Conservation (phyloP, 2,113 vertebrate genomes). For the Meles meles region DNA sequence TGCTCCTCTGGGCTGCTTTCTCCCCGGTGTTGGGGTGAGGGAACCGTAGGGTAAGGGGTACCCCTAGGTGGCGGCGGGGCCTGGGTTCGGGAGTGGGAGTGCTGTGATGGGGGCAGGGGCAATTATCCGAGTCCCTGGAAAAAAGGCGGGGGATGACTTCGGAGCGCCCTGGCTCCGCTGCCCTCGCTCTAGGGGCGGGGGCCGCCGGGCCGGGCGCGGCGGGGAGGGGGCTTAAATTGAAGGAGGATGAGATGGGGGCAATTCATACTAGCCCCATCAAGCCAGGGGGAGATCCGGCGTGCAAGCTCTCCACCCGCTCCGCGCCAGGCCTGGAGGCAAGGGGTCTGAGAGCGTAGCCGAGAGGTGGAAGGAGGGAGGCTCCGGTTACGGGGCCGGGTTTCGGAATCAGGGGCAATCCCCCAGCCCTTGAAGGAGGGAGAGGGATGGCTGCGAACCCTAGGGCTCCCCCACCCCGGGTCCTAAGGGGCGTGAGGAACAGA, state of each 20-base stretch:
- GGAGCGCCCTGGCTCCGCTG: constrained; percentile 69
- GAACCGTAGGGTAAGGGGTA: constrained; percentile 67
- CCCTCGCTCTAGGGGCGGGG: constrained; percentile 69
- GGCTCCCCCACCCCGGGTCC: constrained; percentile 50
- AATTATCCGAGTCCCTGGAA: constrained; percentile 75
- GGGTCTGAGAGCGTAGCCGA: constrained; percentile 65
- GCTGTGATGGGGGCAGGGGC: constrained; percentile 74
- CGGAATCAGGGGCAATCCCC: constrained; percentile 70
- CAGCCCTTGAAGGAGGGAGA: constrained; percentile 59
- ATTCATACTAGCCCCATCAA: constrained; percentile 47
- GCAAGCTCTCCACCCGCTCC: constrained; percentile 59
- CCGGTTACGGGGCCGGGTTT: constrained; percentile 69
- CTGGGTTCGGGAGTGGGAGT: constrained; percentile 75
- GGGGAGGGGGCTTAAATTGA: constrained; percentile 64
- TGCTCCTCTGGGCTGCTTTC: constrained; percentile 51
- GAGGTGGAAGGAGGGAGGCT: constrained; percentile 67
- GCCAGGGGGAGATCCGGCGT: constrained; percentile 45
- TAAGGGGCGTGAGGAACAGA: constrained; percentile 63
- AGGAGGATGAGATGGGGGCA: constrained; percentile 64
- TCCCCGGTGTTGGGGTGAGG: constrained; percentile 52
- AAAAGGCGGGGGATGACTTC: constrained; percentile 76
- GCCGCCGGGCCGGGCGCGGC: constrained; percentile 42
- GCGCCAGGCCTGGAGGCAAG: constrained; percentile 72
- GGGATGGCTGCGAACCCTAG: constrained; percentile 62
- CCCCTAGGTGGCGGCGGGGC: constrained; percentile 71